These are phyloP conservation scores for Sepiola atlantica DNA, from an alignment of 2,888 invertebrate genomes.

Conservation along the genomic window DNA sequence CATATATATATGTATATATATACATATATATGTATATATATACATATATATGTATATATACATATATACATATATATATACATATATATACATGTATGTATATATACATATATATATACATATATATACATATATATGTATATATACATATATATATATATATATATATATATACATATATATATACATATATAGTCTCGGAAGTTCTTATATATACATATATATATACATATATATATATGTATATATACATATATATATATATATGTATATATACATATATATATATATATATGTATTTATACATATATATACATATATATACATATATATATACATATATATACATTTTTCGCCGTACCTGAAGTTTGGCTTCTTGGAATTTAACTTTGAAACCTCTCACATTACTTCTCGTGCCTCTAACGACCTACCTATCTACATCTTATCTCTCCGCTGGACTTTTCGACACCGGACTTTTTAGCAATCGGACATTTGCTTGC, in stretches of 20 bases:
- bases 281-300: not conserved
- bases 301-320: not conserved
- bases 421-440: too few species aligned
- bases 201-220: not conserved
- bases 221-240: not conserved
- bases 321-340: not conserved
- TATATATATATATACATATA: not conserved
- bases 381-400: too few species aligned
- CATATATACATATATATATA: not conserved
- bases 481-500: too few species aligned
- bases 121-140: not conserved
- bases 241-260: constrained; percentile 33
- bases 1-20: not conserved
- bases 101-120: not conserved
- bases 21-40: not conserved
- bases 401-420: too few species aligned
- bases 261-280: not conserved
- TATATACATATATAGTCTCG: not conserved
- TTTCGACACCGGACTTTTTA: too few species aligned
- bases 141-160: constrained; percentile 23
- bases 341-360: too few species aligned
- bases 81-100: not conserved
- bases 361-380: too few species aligned
- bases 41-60: not conserved
- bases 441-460: too few species aligned